phyloP scores from a whole-genome alignment of 2,113 vertebrate genomes.

The Nothobranchius furzeri region DNA sequence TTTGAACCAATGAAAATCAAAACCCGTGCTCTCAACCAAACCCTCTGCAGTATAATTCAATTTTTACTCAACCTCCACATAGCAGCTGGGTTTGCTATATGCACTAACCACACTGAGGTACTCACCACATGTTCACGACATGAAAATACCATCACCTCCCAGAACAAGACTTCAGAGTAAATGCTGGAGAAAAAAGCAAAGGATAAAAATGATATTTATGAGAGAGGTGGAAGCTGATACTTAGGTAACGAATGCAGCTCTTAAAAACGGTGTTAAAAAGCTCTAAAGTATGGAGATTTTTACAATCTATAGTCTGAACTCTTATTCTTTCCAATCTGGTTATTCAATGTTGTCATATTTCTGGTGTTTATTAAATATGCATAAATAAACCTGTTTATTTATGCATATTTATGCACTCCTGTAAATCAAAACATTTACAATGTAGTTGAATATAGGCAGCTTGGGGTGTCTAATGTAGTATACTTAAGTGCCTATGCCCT shows the following conservation, averaged over 20 bases:
- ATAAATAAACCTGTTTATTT: too few species aligned
- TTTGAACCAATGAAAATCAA: constrained; percentile 67
- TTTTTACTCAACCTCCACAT: constrained; percentile 51
- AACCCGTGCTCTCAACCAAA: constrained; percentile 55
- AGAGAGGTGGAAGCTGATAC: constrained; percentile 48
- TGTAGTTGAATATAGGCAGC: too few species aligned
- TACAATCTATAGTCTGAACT: too few species aligned
- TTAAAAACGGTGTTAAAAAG: constrained; percentile 49
- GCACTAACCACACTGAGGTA: constrained; percentile 48
- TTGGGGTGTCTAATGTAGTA: too few species aligned
- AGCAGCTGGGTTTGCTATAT: constrained; percentile 57
- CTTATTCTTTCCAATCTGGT: too few species aligned
- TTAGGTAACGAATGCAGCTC: constrained; percentile 70
- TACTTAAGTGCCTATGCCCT: too few species aligned
- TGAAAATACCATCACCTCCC: constrained; percentile 69
- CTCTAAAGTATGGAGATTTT: too few species aligned
- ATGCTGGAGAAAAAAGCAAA: constrained; percentile 66
- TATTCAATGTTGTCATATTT: too few species aligned
- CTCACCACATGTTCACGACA: constrained; percentile 55
- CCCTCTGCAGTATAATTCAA: constrained; percentile 52
- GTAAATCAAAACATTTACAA: too few species aligned
- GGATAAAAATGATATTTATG: constrained; percentile 73
- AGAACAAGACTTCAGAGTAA: constrained; percentile 53
- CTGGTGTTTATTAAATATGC: too few species aligned
- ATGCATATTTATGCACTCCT: too few species aligned